phyloP scores from a whole-genome alignment of 2,113 vertebrate genomes.

The Otocyon megalotis region DNA sequence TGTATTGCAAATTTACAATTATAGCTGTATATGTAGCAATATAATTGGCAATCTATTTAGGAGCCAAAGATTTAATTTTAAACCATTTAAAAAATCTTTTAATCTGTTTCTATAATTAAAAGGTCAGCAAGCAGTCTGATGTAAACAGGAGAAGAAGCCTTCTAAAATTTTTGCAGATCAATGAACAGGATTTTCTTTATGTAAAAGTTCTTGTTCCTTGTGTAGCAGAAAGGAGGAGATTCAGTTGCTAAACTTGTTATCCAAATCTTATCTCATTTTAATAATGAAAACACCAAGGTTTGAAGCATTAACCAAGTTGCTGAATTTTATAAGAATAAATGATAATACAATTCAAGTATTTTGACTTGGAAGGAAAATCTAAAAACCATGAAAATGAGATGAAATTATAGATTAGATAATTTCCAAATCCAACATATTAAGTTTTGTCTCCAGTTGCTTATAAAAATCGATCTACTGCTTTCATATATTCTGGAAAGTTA shows the following conservation, averaged over 20 bases:
- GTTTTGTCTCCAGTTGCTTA: neutral
- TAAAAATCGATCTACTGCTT: neutral
- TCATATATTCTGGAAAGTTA: neutral
- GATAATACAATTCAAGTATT: neutral
- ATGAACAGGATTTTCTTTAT: neutral
- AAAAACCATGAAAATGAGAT: neutral
- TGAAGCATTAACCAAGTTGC: neutral
- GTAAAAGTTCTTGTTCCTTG: neutral
- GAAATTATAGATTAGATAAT: neutral
- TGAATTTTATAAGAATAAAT: neutral
- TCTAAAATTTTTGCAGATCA: neutral
- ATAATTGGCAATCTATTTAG: neutral
- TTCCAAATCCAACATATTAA: neutral
- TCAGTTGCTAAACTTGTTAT: neutral
- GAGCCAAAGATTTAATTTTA: slow-evolving; percentile 21
- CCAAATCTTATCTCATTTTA: neutral
- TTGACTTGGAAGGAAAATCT: neutral
- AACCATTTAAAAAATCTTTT: neutral
- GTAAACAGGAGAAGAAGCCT: neutral
- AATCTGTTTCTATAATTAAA: neutral
- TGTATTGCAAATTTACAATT: neutral
- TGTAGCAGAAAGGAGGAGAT: neutral
- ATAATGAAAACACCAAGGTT: neutral
- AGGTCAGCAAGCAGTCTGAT: neutral
- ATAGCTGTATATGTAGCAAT: neutral